A percentile compares a stretch with the other conserved stretches of the same genome.
Evolutionary conservation across 2,888 invertebrate species (phyloP).

Genomic region (Antheraea yamamai): DNA sequence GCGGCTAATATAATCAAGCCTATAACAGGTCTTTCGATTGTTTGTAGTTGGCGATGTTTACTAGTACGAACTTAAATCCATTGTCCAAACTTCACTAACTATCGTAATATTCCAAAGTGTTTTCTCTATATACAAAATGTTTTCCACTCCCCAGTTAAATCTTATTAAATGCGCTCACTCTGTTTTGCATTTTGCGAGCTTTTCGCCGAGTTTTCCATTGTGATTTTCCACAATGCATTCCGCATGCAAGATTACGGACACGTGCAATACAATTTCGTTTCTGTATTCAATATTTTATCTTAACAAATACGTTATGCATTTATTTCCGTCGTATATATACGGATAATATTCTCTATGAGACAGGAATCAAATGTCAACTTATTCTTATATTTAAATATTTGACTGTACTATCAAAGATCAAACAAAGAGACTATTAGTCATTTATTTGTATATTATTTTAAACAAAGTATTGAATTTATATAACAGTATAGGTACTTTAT

Average conservation of each 20-base stretch:
- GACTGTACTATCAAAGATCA: neutral
- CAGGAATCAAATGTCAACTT: neutral
- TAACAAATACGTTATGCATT: neutral
- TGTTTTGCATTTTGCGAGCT: slow-evolving; percentile 11
- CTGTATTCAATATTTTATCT: slow-evolving; percentile 6
- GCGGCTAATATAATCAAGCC: too few relatives aligned
- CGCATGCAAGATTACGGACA: slow-evolving; percentile 3
- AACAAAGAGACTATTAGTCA: neutral
- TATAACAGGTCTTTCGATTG: too few relatives aligned
- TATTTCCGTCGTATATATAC: neutral
- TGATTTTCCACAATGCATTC: slow-evolving; percentile 15
- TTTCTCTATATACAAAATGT: neutral
- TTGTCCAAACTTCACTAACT: neutral
- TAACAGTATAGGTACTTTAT: too few relatives aligned
- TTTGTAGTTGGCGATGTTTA: too few relatives aligned
- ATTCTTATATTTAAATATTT: neutral
- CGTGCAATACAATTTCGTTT: neutral
- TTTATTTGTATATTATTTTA: too few relatives aligned
- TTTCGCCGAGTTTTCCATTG: slow-evolving; percentile 1
- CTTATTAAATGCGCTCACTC: neutral
- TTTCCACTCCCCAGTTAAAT: neutral
- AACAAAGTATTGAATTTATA: too few relatives aligned
- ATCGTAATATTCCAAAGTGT: neutral
- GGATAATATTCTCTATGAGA: neutral
- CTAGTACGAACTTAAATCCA: too few relatives aligned